A percentile compares a stretch with the other conserved stretches of the same genome.
Evolutionary conservation across 2,113 vertebrate genomes (phyloP).

Genomic region (Archocentrus centrarchus): DNA sequence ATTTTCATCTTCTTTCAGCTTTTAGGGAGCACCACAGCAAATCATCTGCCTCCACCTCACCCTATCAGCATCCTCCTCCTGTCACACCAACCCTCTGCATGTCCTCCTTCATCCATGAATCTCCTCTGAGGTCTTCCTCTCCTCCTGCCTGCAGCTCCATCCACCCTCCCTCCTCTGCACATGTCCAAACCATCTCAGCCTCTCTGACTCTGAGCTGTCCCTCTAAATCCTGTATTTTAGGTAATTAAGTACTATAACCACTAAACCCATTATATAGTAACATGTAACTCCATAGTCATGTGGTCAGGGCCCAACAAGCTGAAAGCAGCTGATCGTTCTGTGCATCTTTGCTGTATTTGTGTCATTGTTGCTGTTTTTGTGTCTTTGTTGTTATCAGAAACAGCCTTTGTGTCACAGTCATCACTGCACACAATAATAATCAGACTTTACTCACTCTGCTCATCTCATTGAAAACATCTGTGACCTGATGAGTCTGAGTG

Average conservation of each 20-base stretch:
- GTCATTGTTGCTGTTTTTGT: neutral
- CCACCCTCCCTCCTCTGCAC: too few species aligned
- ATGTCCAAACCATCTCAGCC: too few species aligned
- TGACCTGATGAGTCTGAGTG: neutral
- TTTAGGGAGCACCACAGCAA: neutral
- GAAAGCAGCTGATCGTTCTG: too few species aligned
- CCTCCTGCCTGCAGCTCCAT: too few species aligned
- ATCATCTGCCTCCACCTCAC: fast-evolving
- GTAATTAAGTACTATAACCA: too few species aligned
- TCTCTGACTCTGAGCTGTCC: too few species aligned
- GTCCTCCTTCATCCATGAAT: neutral
- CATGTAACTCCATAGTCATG: fast-evolving
- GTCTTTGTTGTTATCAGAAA: neutral
- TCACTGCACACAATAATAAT: neutral
- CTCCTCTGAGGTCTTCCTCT: neutral
- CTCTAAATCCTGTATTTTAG: too few species aligned
- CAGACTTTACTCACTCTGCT: fast-evolving
- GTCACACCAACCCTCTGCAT: neutral
- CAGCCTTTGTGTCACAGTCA: neutral
- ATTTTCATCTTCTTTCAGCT: neutral
- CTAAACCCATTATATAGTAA: neutral
- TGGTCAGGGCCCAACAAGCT: neutral
- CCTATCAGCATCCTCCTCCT: neutral
- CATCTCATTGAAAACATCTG: too few species aligned
- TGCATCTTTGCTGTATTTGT: too few species aligned